phyloP scores from a whole-genome alignment of 2,113 vertebrate genomes.

The Rhagologus leucostigma region DNA sequence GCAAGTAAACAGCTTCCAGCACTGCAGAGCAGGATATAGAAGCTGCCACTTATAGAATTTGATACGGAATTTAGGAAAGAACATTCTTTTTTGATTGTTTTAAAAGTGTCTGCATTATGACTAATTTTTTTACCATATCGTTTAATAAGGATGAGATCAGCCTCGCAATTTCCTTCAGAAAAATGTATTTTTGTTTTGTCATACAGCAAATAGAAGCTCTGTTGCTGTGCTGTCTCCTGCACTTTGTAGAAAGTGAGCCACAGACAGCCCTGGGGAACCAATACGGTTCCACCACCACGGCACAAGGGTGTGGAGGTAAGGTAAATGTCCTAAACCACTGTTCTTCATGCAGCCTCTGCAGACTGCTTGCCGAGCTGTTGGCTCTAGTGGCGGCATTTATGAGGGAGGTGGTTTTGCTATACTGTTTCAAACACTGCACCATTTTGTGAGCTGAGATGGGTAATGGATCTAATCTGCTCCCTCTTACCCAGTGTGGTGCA shows the following conservation, averaged over 20 bases:
- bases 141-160: not conserved
- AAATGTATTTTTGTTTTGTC: not conserved
- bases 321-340: not conserved
- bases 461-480: not conserved
- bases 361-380: not conserved
- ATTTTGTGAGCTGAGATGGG: not conserved
- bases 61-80: not conserved
- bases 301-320: not conserved
- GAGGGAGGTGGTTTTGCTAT: not conserved
- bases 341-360: not conserved
- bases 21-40: not conserved
- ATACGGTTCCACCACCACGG: accelerated
- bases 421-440: not conserved
- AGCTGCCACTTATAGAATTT: not conserved
- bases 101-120: not conserved
- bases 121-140: not conserved
- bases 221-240: not conserved
- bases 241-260: not conserved
- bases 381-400: not conserved
- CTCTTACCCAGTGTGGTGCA: not conserved
- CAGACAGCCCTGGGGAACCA: not conserved
- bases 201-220: not conserved
- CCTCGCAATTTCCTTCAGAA: not conserved
- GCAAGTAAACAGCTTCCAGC: not conserved
- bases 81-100: not conserved